Evolutionary conservation across 23 tunicate species (phyloP), one percentile per base, ranked within the genome.

Genomic region (Styela clava): DNA sequence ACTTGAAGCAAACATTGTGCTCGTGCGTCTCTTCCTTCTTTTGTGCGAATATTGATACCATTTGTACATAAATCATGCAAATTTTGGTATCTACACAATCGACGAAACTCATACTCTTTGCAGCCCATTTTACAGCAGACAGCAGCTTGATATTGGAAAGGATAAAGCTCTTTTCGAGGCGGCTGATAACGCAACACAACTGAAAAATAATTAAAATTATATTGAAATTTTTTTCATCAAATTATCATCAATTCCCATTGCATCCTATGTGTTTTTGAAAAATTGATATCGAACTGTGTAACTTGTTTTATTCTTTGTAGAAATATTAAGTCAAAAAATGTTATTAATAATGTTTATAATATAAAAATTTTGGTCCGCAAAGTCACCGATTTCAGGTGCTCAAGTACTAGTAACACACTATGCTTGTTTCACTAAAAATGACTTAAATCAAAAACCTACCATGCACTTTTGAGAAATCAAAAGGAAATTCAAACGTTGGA

Each of bases 401-500:
- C n/a, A n/a, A n/a, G n/a, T n/a, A n/a, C n/a, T n/a, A n/a, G n/a
- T n/a, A n/a, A n/a, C n/a, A n/a, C n/a, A n/a, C n/a, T n/a, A n/a
- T n/a, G n/a, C n/a, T n/a, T n/a, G n/a, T n/a, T n/a, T n/a, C n/a
- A n/a, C n/a, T n/a, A n/a, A n/a, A n/a, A n/a, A n/a, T n/a, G n/a
- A n/a, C n/a, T n/a, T n/a, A n/a, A n/a, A n/a, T n/a, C 12, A 44
- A 44, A 44, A 44, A 12, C 71, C 22, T 67, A 67, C 71, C 31
- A 24, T 67, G 31, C 16, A 67, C 31, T 67, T 24, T 67, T 27
- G 16, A 12, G 24, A 67, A 67, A 22, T 27, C 31, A 24, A 67
- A 67, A 16, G 71, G 71, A 67, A 67, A 67, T 18, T 67, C 71
- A 67, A 67, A 67, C 16, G 71, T 18, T 18, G 71, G 71, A 67